These are phyloP conservation scores for Acanthopleura granulata DNA, from an alignment of 2,888 invertebrate species.

Conservation along the genomic window DNA sequence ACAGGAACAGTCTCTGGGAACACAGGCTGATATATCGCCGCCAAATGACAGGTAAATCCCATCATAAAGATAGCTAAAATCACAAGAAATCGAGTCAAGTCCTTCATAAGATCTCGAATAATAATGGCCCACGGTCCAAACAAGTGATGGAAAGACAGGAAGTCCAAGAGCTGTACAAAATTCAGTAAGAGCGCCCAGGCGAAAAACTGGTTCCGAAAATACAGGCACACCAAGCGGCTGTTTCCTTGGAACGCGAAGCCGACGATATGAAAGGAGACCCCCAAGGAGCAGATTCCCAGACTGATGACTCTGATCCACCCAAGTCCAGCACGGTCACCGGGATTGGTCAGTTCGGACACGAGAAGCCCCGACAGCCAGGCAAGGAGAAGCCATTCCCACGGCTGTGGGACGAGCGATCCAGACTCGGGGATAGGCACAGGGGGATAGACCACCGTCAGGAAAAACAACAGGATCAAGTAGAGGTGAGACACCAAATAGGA, in stretches of 20 bases:
- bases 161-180: constrained; percentile 95
- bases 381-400: constrained; percentile 96
- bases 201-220: constrained; percentile 96
- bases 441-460: constrained; percentile 77
- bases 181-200: constrained; percentile 94
- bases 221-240: constrained; percentile 81
- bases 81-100: constrained; percentile 95
- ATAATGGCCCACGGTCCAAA: constrained; percentile 99
- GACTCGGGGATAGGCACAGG: constrained; percentile 67
- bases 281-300: constrained; percentile 81
- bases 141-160: constrained; percentile 97
- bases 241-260: constrained; percentile 72
- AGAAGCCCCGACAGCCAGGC: constrained; percentile 95
- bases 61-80: constrained; percentile 98
- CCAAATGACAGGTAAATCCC: constrained; percentile 92
- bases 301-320: constrained; percentile 81
- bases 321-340: constrained; percentile 96
- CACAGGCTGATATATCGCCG: constrained; percentile 92
- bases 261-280: constrained; percentile 80
- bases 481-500: constrained; percentile 99
- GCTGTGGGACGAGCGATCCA: constrained; percentile 81
- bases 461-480: constrained; percentile 93
- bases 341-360: constrained; percentile 96
- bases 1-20: constrained; percentile 40
- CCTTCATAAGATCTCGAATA: constrained; percentile 82